Base-by-base conservation (phyloP, 2,888 invertebrate species). In the Eilema griseolum region DNA sequence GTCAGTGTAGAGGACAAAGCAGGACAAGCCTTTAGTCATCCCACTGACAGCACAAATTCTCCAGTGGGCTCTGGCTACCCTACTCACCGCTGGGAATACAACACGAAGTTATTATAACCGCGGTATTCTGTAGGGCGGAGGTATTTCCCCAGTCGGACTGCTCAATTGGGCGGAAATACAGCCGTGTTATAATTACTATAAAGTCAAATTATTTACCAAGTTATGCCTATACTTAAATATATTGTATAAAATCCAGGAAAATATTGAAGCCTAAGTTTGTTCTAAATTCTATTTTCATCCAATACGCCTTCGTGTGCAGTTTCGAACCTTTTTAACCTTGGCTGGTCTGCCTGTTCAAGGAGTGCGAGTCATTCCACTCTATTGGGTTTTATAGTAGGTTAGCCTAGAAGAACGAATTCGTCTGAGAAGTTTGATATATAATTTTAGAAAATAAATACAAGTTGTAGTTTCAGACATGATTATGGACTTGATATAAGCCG, bases 291-390 rank as follows among this genome's bases (percentile, higher is more conserved):
- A 69, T 69, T 69, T 64, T 60, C 59, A 61, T 23, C 16, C 11
- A 41, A 26, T 16, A 0, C 56, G 28, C 33, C 61, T 52, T 60
- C 26, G 46, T 69, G 60, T 46, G 57, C 61, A 60, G 26, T 69
- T 63, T 52, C 33, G 41, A 70, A 62, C 31, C 61, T 57, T 41
- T 70, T 63, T 31, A 66, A 70, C 66, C 66, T 70, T 63, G 66
- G 37, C 46, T 62, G 31, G 33, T 26, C 8, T 63, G 61, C 41
- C 46, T 56, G 62, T 26, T 62, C 59, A 67, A 70, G 62, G 31
- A 62, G 70, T 31, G 24, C 14, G 24, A 62, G 28, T 63, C 59
- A 66, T 70, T 67, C 41, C 66, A 62, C 70, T 70, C 70, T 24
- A 70, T 67, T 67, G 66, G 41, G 46, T 41, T 37, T 33, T 31